Evolutionary conservation across 2,888 invertebrate species (phyloP).

Genomic region (Smittia sp.): DNA sequence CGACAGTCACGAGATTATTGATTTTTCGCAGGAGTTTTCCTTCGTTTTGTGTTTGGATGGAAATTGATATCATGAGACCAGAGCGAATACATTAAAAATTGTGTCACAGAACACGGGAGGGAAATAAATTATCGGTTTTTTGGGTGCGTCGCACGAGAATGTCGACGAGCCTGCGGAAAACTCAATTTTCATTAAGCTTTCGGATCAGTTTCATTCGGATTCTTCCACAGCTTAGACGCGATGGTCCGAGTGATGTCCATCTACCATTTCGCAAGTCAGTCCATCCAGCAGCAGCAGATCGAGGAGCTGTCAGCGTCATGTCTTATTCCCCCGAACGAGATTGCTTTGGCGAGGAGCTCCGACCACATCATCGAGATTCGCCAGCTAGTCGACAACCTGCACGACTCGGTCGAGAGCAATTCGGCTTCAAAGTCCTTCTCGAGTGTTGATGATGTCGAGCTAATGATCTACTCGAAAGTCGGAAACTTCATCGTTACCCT

Average conservation of each 20-base stretch:
- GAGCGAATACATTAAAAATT: too few relatives aligned
- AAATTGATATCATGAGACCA: too few relatives aligned
- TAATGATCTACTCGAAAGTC: conserved; percentile 22
- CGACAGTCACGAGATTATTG: too few relatives aligned
- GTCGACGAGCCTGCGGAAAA: not conserved
- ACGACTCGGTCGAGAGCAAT: not conserved
- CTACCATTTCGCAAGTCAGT: conserved; percentile 28
- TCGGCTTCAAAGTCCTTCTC: conserved; percentile 19
- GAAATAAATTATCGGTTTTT: too few relatives aligned
- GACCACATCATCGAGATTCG: conserved; percentile 33
- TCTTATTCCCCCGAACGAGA: not conserved
- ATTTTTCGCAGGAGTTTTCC: too few relatives aligned
- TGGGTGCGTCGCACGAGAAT: too few relatives aligned
- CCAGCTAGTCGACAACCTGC: not conserved
- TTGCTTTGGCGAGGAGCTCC: conserved; percentile 16
- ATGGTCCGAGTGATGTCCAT: conserved; percentile 38
- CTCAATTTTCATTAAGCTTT: not conserved
- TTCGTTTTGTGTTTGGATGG: too few relatives aligned
- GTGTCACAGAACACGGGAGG: too few relatives aligned
- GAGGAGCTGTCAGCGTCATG: conserved; percentile 26
- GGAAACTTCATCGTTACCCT: conserved; percentile 21
- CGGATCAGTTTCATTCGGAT: not conserved
- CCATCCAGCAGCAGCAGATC: conserved; percentile 1
- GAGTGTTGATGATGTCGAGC: conserved; percentile 33
- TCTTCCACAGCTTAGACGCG: not conserved